Percentiles rank a stretch among this genome's conserved stretches.
Conservation (phyloP, 2,888 invertebrate genomes). For the Sisyra terminalis region DNA sequence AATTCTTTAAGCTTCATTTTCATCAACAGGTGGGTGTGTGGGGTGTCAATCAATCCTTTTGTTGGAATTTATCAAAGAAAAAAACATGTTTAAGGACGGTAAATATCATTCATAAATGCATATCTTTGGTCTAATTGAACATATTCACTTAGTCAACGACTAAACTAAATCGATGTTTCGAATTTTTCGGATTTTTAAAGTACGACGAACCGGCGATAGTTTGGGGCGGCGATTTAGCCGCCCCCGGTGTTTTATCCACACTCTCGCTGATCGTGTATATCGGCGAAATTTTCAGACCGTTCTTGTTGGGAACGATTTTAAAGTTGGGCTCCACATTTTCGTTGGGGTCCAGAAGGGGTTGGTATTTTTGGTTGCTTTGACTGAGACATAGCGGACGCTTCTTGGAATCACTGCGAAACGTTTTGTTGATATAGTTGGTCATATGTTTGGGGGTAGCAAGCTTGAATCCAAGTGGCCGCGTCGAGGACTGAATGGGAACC, state of each 20-base stretch:
- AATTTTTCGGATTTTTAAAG: too few relatives aligned
- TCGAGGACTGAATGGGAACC: conserved; percentile 29
- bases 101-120: too few relatives aligned
- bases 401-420: conserved; percentile 25
- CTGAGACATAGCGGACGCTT: conserved; percentile 26
- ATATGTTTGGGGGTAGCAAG: conserved; percentile 27
- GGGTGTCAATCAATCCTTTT: too few relatives aligned
- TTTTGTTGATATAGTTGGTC: conserved; percentile 23
- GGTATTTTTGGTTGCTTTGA: conserved; percentile 11
- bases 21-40: too few relatives aligned
- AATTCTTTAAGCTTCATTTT: too few relatives aligned
- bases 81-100: too few relatives aligned
- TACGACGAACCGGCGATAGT: conserved; percentile 6
- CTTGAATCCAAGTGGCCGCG: conserved; percentile 26
- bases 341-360: conserved; percentile 6
- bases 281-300: conserved; percentile 36
- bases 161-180: too few relatives aligned
- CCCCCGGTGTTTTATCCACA: conserved; percentile 22
- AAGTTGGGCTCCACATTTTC: conserved; percentile 16
- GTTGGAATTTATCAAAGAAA: too few relatives aligned
- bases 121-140: too few relatives aligned
- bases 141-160: too few relatives aligned
- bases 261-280: conserved; percentile 27
- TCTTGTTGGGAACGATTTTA: conserved; percentile 33
- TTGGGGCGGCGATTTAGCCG: conserved; percentile 13